Percentiles rank a stretch among this genome's conserved stretches.
phyloP scores from a whole-genome alignment of 2,888 invertebrate genomes.

The Cephonodes hylas region DNA sequence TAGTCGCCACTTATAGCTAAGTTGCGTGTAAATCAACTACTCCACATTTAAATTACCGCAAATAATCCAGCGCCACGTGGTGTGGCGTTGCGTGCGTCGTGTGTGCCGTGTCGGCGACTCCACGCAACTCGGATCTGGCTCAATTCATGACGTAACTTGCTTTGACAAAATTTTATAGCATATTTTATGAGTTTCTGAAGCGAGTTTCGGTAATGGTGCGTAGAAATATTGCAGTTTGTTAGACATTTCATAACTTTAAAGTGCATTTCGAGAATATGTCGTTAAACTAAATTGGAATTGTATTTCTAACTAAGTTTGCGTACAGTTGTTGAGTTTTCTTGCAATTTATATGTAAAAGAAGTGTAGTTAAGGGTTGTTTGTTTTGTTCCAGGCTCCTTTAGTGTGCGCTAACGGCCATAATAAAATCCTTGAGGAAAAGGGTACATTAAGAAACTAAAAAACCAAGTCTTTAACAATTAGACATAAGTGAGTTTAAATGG shows the following conservation, averaged over 20 bases:
- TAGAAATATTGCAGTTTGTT: neutral
- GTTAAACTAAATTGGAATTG: slow-evolving; percentile 5
- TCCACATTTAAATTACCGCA: too few relatives aligned
- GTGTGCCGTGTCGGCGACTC: neutral
- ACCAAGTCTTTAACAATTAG: neutral
- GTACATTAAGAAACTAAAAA: neutral
- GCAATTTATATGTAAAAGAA: neutral
- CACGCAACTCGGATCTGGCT: neutral
- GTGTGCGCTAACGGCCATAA: neutral
- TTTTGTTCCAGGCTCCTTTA: neutral
- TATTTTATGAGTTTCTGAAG: slow-evolving; percentile 3
- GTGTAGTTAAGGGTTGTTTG: neutral
- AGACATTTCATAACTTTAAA: neutral
- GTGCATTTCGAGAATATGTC: neutral
- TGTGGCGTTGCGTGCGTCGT: neutral
- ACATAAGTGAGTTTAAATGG: neutral
- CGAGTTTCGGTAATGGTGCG: neutral
- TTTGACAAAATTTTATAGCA: slow-evolving; percentile 5
- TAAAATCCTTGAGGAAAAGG: neutral
- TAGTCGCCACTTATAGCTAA: too few relatives aligned
- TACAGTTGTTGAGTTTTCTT: neutral
- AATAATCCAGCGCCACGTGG: too few relatives aligned
- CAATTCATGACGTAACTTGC: neutral
- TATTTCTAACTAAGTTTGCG: neutral
- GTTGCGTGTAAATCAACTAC: too few relatives aligned